A percentile compares a stretch with the other conserved stretches of the same genome.
Conservation (phyloP, 2,113 vertebrate genomes). For the Eleginops maclovinus region DNA sequence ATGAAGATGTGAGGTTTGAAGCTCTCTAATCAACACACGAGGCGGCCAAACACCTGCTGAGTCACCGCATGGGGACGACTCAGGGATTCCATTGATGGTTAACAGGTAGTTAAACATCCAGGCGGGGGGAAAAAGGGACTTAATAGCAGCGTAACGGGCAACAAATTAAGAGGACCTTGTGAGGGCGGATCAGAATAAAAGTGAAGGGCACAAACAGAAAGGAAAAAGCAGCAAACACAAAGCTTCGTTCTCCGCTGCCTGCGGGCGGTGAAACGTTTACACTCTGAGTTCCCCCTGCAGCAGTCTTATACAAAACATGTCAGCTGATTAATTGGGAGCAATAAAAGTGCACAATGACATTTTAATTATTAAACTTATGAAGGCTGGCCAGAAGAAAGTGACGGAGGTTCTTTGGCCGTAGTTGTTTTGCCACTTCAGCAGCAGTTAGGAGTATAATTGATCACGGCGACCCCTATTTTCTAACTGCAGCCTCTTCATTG, state of each 20-base stretch:
- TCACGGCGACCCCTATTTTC: slow-evolving; percentile 59
- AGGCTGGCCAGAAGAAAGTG: background rate
- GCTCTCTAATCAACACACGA: background rate
- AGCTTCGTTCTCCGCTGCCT: background rate
- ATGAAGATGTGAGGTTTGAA: background rate
- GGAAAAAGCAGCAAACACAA: slow-evolving; percentile 6
- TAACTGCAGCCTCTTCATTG: slow-evolving; percentile 66
- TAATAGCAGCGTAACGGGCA: slow-evolving; percentile 6
- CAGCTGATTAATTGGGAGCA: slow-evolving; percentile 16
- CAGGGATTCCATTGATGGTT: background rate
- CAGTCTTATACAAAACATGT: background rate
- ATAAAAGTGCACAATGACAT: background rate
- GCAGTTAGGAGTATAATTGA: slow-evolving; percentile 72
- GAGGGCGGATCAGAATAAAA: slow-evolving; percentile 23
- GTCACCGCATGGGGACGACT: background rate
- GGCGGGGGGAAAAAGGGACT: background rate
- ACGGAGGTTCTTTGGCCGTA: background rate
- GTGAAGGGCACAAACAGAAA: slow-evolving; percentile 10
- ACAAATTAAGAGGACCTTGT: slow-evolving; percentile 13
- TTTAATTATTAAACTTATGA: background rate
- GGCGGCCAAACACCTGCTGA: background rate
- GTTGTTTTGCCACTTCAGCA: slow-evolving; percentile 43
- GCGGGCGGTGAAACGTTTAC: background rate
- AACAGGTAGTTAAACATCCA: slow-evolving; percentile 10
- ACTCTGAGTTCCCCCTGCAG: background rate